These are phyloP conservation scores for Geococcyx californianus DNA, from an alignment of 2,113 vertebrate genomes.

Conservation along the genomic window DNA sequence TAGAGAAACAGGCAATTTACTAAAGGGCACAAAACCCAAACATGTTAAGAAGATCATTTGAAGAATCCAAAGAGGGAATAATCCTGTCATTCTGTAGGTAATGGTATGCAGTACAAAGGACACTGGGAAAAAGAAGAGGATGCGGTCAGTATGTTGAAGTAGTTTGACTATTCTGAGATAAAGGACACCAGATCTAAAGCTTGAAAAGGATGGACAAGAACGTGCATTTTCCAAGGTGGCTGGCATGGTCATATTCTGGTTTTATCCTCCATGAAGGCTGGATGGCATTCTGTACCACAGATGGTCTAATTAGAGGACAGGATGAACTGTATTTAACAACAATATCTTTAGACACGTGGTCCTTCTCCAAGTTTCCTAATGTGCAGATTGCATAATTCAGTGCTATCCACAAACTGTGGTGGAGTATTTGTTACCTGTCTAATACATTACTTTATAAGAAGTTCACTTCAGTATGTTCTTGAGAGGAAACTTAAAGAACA, in stretches of 20 bases:
- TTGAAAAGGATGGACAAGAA: background rate
- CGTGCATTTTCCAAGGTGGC: background rate
- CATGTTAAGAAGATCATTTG: background rate
- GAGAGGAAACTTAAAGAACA: background rate
- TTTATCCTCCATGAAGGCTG: background rate
- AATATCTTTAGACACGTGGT: fast-evolving
- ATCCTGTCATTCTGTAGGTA: background rate
- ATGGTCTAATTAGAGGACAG: background rate
- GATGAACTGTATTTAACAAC: background rate
- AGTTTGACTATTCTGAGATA: background rate
- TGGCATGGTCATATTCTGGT: background rate
- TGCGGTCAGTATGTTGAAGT: background rate
- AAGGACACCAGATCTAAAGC: background rate
- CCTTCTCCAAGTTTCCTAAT: background rate
- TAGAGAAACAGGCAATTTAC: background rate
- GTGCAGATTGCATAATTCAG: background rate
- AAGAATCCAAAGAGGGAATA: background rate
- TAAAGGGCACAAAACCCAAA: background rate
- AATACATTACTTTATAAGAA: background rate
- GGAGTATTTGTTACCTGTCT: background rate
- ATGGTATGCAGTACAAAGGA: background rate
- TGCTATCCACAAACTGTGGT: background rate
- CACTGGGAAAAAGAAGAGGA: background rate
- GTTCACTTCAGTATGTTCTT: background rate
- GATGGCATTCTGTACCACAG: background rate